Base-by-base conservation (phyloP, 2,797 vertebrate genomes). In the Phylloscopus collybita region DNA sequence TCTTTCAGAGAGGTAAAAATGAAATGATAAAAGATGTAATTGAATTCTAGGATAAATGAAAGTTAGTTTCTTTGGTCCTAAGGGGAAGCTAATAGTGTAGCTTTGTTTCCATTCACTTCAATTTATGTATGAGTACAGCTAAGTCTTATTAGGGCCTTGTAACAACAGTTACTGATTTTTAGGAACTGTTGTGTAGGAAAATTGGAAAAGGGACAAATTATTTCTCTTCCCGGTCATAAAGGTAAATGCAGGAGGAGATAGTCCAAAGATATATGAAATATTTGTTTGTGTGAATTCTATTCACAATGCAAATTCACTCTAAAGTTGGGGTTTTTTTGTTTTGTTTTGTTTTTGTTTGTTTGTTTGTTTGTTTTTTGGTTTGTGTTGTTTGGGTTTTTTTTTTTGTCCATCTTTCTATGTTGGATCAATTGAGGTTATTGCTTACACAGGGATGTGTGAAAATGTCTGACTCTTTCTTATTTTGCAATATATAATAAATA, bases 1-100 rank as follows among this genome's bases (percentile, higher is more conserved):
- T 80, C n/a, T 90, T 59, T 91, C 36, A 87, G 83, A 60, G 80
- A 88, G 42, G 23, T 80, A 78, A 94, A 94, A 50, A 30, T 74
- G 3, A 71, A 93, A 82, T n/a, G 5, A 87, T 71, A 16, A 36
- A 79, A 80, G 17, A 65, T 29, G 29, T 49, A 88, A 95, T 88
- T 81, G 11, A 76, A 86, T 73, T 90, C 71, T 80, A 64, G 62
- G 90, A 76, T 67, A 79, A 86, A 81, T 81, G 20, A 40, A 60
- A 60, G 36, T 45, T 56, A 49, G 12, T 66, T 93, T 88, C 44
- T 70, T 80, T 54, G 32, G 10, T 71, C 69, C 40, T 82, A 10
- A 49, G 49, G 44, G 75, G 18, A 93, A 76, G 10, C 4, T 57
- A 57, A 49, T 60, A 74, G 14, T 3, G 1, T 34, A 84, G 38